These are phyloP conservation scores for Coelopa frigida DNA, from an alignment of 1,140 invertebrate genomes.

Conservation along the genomic window DNA sequence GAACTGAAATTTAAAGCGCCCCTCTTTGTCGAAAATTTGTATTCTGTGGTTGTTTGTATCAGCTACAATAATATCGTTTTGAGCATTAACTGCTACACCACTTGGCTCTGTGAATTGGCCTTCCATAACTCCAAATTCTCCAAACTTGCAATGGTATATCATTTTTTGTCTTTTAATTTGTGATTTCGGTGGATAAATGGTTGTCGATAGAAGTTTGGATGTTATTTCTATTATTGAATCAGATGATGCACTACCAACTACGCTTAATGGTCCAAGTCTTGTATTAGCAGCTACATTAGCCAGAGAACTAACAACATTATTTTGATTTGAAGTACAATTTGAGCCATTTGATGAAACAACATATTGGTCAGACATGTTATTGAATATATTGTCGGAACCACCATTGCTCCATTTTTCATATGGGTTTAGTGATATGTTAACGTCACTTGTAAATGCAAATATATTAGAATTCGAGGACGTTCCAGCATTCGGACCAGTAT, in stretches of 20 bases:
- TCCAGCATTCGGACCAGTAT: too few relatives aligned
- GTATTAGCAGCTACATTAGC: constrained; percentile 35
- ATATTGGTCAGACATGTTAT: too few relatives aligned
- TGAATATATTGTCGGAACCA: constrained; percentile 67
- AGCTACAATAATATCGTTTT: constrained; percentile 99
- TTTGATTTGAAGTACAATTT: too few relatives aligned
- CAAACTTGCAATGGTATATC: constrained; percentile 99
- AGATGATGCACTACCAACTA: constrained; percentile 46
- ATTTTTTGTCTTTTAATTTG: constrained; percentile 99
- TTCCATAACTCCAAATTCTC: constrained; percentile 97
- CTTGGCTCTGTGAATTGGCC: constrained; percentile 99
- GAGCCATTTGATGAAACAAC: too few relatives aligned
- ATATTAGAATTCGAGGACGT: too few relatives aligned
- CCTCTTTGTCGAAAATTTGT: constrained; percentile 98
- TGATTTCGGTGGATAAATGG: constrained; percentile 88
- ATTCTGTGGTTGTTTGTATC: constrained; percentile 99
- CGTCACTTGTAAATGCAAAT: too few relatives aligned
- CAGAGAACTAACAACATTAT: background rate
- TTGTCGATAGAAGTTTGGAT: constrained; percentile 76
- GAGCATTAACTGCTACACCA: constrained; percentile 96
- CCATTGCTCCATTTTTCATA: constrained; percentile 97
- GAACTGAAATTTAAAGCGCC: constrained; percentile 98
- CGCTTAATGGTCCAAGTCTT: constrained; percentile 1
- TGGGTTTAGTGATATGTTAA: too few relatives aligned
- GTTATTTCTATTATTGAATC: constrained; percentile 73